These are phyloP conservation scores for Lasioglossum leucozonium DNA, from an alignment of 2,888 invertebrate species.

Conservation along the genomic window DNA sequence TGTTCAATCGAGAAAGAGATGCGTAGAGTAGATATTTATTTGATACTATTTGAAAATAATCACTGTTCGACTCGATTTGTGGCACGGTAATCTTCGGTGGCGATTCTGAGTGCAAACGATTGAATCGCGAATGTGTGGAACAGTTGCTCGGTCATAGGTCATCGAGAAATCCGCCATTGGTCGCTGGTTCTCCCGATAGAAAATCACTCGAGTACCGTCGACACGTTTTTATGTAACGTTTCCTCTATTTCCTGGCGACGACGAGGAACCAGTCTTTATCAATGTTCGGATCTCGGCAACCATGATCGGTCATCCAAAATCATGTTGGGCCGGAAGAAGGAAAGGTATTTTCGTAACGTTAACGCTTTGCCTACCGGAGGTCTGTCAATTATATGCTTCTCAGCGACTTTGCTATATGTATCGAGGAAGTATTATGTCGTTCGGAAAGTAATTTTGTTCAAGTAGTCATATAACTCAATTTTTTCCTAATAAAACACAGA, in stretches of 20 bases:
- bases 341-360: conserved; percentile 83
- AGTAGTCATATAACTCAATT: too few relatives aligned
- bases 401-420: background rate
- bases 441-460: too few relatives aligned
- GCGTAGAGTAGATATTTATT: too few relatives aligned
- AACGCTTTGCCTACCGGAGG: conserved; percentile 20
- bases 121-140: background rate
- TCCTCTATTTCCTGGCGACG: conserved; percentile 18
- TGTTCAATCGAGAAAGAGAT: too few relatives aligned
- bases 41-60: too few relatives aligned
- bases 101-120: too few relatives aligned
- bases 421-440: background rate
- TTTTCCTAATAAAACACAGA: too few relatives aligned
- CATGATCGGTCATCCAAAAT: conserved; percentile 61
- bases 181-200: background rate
- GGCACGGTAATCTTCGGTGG: too few relatives aligned
- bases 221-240: conserved; percentile 29
- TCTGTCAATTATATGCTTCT: background rate
- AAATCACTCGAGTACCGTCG: background rate
- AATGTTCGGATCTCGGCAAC: background rate
- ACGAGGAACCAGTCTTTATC: background rate
- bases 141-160: background rate
- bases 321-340: conserved; percentile 77
- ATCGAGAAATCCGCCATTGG: background rate
- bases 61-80: too few relatives aligned